These are phyloP conservation scores for Todus mexicanus DNA, from an alignment of 2,797 vertebrate genomes.

Conservation along the genomic window DNA sequence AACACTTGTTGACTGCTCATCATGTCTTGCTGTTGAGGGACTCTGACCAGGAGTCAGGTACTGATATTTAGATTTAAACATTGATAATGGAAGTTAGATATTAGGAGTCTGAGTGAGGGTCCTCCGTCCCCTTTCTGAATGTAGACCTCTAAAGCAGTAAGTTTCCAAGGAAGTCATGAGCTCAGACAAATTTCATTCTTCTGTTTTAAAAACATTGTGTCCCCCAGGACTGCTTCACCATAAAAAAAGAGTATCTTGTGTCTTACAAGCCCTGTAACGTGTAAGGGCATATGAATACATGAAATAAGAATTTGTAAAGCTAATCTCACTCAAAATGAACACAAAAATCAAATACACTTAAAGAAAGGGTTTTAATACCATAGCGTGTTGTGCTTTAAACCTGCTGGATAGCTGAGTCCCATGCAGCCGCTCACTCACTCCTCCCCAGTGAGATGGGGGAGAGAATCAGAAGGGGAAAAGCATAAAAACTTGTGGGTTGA, in stretches of 20 bases:
- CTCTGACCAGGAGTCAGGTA: neutral
- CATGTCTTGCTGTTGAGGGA: neutral
- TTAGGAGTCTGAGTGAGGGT: neutral
- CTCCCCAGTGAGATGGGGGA: neutral
- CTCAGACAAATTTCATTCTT: neutral
- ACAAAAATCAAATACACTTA: neutral
- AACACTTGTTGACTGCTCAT: neutral
- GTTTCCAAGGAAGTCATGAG: neutral
- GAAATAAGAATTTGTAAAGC: neutral
- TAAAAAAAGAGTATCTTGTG: neutral
- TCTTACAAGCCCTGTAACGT: neutral
- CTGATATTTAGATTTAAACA: neutral
- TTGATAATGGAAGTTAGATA: neutral
- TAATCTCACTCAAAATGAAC: neutral
- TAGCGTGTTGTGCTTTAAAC: neutral
- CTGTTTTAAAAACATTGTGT: neutral
- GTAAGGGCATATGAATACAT: neutral
- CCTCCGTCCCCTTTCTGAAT: neutral
- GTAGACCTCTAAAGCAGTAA: neutral
- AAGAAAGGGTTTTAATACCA: neutral
- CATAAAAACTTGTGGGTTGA: neutral
- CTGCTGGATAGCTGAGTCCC: neutral
- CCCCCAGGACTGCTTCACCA: neutral
- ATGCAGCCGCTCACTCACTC: rapidly evolving
- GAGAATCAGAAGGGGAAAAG: neutral